Evolutionary conservation across 2,113 vertebrate species (phyloP).

Genomic region (Lynx canadensis): DNA sequence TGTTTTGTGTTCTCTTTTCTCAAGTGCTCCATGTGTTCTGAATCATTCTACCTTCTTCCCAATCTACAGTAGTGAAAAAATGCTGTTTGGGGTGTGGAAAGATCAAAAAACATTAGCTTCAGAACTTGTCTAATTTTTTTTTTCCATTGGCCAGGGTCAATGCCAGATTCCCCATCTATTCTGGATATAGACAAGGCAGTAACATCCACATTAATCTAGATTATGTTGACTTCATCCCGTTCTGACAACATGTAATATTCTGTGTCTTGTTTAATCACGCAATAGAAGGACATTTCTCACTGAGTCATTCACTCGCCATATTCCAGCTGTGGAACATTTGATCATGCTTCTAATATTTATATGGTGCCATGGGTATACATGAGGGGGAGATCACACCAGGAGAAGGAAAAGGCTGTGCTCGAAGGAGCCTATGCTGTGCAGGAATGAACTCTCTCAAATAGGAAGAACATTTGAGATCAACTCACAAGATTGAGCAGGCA

Average conservation of each 20-base stretch:
- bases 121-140: background rate
- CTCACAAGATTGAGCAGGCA: background rate
- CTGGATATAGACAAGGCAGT: background rate
- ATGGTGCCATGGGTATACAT: background rate
- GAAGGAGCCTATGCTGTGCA: background rate
- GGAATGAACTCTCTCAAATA: background rate
- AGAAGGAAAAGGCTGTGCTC: background rate
- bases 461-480: background rate
- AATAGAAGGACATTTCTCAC: background rate
- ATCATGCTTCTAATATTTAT: constrained; percentile 31
- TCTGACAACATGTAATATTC: constrained; percentile 57
- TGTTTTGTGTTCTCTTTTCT: constrained; percentile 6
- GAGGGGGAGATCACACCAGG: background rate
- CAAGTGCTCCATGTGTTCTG: constrained; percentile 16
- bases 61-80: constrained; percentile 17
- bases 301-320: constrained; percentile 26
- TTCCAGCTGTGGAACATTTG: background rate
- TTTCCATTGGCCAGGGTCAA: background rate
- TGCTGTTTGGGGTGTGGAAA: background rate
- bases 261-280: constrained; percentile 59
- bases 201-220: constrained; percentile 56
- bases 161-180: constrained; percentile 35
- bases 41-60: constrained; percentile 34
- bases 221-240: constrained; percentile 16
- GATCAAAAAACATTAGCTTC: constrained; percentile 53